Evolutionary conservation across 2,113 vertebrate species (phyloP), one percentile per base, ranked within the genome.

Genomic region (Lutjanus erythropterus): DNA sequence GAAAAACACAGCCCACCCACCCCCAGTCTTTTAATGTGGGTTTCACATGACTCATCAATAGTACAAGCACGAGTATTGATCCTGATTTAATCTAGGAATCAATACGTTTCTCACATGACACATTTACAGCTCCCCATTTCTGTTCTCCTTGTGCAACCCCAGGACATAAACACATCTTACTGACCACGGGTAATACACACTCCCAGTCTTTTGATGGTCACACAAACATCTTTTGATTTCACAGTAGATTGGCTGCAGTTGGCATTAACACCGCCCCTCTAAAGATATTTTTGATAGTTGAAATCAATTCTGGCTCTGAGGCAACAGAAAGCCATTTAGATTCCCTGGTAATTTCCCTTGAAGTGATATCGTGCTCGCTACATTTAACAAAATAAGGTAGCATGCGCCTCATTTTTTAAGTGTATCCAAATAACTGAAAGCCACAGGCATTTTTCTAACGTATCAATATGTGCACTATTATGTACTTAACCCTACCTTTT

Each of bases 61-160:
- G 33, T 29, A 56, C 10, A 70, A 69, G 73, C 72, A 31, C 9
- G 37, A 71, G 33, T 64, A 92, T 91, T 69, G 85, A 87, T 83
- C 65, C 42, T 1, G 46, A n/a, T 59, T 83, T 46, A 66, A 89
- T 77, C 64, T 55, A 18, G 12, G 56, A 77, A 81, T 86, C 85
- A 71, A 81, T 83, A 68, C 2, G 4, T 58, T 50, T 70, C 49
- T 68, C 66, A 69, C 35, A 50, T 72, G 82, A 71, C 76, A 59
- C 72, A 65, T 84, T 53, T n/a, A 41, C 60, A 58, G 65, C 71
- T 70, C 61, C 18, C 6, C 14, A 9, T 41, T 23, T 15, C 56
- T n/a, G 8, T 18, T 64, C 2, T 37, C 25, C 15, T n/a, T 7
- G 41, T 65, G 29, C 5, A 37, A 42, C 18, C 10, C 9, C 15